phyloP scores from a whole-genome alignment of 2,888 invertebrate species.

The Idaea aversata region DNA sequence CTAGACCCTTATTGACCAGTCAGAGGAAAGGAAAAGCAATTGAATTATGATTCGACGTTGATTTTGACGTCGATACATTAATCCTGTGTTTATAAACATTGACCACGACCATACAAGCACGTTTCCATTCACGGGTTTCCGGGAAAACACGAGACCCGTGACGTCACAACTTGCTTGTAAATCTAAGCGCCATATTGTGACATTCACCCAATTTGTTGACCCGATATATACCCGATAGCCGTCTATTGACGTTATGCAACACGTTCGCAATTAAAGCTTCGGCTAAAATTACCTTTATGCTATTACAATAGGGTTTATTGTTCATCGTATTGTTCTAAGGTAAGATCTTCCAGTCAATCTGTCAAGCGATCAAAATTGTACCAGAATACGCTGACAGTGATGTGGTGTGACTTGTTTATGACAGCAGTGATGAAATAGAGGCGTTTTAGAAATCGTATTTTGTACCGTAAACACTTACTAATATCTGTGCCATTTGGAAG shows the following conservation, averaged over 20 bases:
- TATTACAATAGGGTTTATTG: background rate
- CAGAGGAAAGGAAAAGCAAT: too few species aligned
- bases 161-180: constrained; percentile 29
- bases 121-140: constrained; percentile 28
- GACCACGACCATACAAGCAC: constrained; percentile 13
- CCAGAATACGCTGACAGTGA: too few species aligned
- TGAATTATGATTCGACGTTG: background rate
- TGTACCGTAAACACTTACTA: too few species aligned
- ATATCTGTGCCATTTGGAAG: too few species aligned
- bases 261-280: constrained; percentile 2
- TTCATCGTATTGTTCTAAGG: too few species aligned
- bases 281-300: background rate
- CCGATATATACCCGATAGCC: constrained; percentile 17
- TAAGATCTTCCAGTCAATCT: too few species aligned
- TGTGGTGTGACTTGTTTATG: too few species aligned
- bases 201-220: constrained; percentile 33
- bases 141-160: constrained; percentile 23
- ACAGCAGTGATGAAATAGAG: too few species aligned
- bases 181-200: constrained; percentile 32
- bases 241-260: constrained; percentile 5
- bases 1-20: too few species aligned
- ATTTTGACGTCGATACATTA: background rate
- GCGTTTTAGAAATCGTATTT: too few species aligned
- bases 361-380: too few species aligned
- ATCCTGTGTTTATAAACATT: constrained; percentile 22